These are phyloP conservation scores for Zaprionus ghesquierei DNA, from an alignment of 1,140 invertebrate species.

Conservation along the genomic window DNA sequence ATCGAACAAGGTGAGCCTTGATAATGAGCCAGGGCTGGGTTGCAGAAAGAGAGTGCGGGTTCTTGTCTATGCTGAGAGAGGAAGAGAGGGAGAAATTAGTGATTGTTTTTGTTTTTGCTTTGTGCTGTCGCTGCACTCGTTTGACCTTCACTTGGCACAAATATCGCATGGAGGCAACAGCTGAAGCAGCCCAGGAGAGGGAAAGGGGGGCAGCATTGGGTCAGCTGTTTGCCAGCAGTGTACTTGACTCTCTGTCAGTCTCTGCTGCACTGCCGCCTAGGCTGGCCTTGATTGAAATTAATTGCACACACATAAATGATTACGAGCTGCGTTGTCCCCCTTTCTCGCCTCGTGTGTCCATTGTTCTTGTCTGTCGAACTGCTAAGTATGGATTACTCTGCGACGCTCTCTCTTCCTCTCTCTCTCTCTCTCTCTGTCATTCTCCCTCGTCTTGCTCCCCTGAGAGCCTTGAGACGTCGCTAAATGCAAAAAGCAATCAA, in stretches of 20 bases:
- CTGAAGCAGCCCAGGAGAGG: neutral
- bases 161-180: slow-evolving; percentile 27
- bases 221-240: slow-evolving; percentile 51
- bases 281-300: slow-evolving; percentile 68
- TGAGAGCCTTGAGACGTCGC: neutral
- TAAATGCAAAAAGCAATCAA: slow-evolving; percentile 32
- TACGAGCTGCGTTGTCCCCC: neutral
- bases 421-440: too few relatives aligned
- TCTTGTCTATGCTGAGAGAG: slow-evolving; percentile 47
- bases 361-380: slow-evolving; percentile 2
- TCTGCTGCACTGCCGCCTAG: slow-evolving; percentile 8
- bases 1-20: slow-evolving; percentile 82
- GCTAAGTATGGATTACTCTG: slow-evolving; percentile 30
- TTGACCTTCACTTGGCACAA: slow-evolving; percentile 69
- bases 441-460: too few relatives aligned
- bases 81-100: slow-evolving; percentile 49
- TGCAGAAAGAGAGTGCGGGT: neutral
- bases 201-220: neutral
- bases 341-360: too few relatives aligned
- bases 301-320: slow-evolving; percentile 40
- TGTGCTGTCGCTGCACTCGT: slow-evolving; percentile 54
- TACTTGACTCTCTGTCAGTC: slow-evolving; percentile 62
- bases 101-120: slow-evolving; percentile 56
- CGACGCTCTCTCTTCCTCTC: neutral
- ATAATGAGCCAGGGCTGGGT: slow-evolving; percentile 49